A percentile compares a stretch with the other conserved stretches of the same genome.
Evolutionary conservation across 2,888 invertebrate species (phyloP).

Genomic region (Epinotia nisella): DNA sequence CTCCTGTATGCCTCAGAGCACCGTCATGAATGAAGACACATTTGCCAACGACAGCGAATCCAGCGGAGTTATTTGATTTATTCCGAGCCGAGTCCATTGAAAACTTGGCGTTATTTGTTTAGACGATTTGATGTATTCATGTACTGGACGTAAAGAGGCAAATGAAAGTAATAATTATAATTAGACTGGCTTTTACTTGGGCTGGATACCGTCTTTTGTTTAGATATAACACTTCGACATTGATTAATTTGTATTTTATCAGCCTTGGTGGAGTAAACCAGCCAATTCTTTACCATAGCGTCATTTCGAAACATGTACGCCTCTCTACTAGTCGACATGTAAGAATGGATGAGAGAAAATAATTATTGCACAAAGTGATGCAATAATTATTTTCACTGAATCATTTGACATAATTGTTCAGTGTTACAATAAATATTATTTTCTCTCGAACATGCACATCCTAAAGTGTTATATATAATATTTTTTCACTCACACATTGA

Average conservation of each 20-base stretch:
- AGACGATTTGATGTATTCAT: conserved; percentile 39
- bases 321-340: too few relatives aligned
- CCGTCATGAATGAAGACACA: conserved; percentile 82
- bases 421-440: too few relatives aligned
- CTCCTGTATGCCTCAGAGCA: conserved; percentile 57
- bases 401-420: too few relatives aligned
- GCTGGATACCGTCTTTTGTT: neutral
- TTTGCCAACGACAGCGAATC: conserved; percentile 80
- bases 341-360: too few relatives aligned
- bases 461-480: too few relatives aligned
- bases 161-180: conserved; percentile 25
- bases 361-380: too few relatives aligned
- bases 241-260: neutral
- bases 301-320: too few relatives aligned
- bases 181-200: conserved; percentile 12
- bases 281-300: too few relatives aligned
- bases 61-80: conserved; percentile 79
- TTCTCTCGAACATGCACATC: too few relatives aligned
- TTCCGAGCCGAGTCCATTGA: conserved; percentile 73
- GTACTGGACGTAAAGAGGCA: conserved; percentile 20
- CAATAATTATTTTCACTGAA: too few relatives aligned
- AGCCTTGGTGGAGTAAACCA: neutral
- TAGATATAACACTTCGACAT: neutral
- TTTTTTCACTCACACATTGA: too few relatives aligned
- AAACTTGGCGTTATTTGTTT: conserved; percentile 55